Evolutionary conservation across 2,113 vertebrate genomes (phyloP), one percentile per base, ranked within the genome.

Genomic region (Perca flavescens): DNA sequence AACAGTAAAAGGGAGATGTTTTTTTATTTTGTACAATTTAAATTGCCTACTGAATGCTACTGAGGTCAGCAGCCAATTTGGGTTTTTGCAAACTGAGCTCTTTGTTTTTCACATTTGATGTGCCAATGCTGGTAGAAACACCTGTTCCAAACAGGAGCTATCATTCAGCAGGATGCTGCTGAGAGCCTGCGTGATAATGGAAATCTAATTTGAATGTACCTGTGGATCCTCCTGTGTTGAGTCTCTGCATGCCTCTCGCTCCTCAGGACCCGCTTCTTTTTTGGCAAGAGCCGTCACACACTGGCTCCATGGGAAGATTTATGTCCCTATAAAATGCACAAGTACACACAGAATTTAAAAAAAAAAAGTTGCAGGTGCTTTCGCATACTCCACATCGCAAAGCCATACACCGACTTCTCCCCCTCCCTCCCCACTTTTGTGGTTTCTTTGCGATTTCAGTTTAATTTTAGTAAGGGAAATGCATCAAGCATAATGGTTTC

Each of bases 201-300:
- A 71, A 60, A 80, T 82, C 17, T 49, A 52, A 76, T 79, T 74
- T 54, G 7, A 66, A 22, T 22, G 10, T 62, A 65, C 54, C 49
- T 70, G 56, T 68, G 60, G 57, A 67, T 74, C 46, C 17, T 68
- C 21, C 11, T 53, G 43, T 60, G 62, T 64, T 1, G 14, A 19
- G 31, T 64, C 34, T 25, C 17, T 63, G 25, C 62, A 82, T 67
- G 73, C 67, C 58, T 52, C 58, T 60, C 21, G 53, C 62, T 66
- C 50, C 25, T 36, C 57, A 68, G 62, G 66, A 46, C 2, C 2
- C 1, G 11, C 17, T 25, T 25, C 28, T 10, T n/a, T 40, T 62
- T 52, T 63, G 17, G 34, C 64, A 65, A 53, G 17, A 62, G 43
- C 31, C 53, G 11, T 56, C 47, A 36, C 67, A 50, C 15, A 50